Conservation (phyloP, 2,113 vertebrate genomes). For the Pangasianodon gigas region DNA sequence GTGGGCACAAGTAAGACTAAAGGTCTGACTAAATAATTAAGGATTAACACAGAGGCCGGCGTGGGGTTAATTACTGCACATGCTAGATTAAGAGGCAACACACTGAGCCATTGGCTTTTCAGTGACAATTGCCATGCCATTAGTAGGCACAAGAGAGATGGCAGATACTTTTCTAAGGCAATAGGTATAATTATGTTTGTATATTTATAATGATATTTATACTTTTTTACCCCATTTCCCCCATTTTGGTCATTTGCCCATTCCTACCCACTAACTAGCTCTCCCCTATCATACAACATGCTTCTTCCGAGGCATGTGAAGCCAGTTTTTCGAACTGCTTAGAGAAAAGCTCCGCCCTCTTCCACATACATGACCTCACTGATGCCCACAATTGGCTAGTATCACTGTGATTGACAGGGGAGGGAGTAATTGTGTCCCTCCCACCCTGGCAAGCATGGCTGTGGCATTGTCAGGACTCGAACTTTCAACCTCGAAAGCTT, state of each 20-base stretch:
- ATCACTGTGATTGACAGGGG: background rate
- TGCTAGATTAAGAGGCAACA: background rate
- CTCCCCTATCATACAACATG: background rate
- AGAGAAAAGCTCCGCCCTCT: background rate
- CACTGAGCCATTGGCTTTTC: background rate
- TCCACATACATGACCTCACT: background rate
- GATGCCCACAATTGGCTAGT: background rate
- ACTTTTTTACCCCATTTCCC: background rate
- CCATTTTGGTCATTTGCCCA: background rate
- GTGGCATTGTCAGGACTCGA: background rate
- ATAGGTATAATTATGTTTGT: background rate
- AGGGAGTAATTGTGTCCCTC: background rate
- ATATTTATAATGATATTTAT: background rate
- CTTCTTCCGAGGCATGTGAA: background rate
- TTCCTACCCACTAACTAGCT: background rate
- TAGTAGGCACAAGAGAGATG: background rate
- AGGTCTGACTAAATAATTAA: slow-evolving; percentile 47
- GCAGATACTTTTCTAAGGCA: background rate
- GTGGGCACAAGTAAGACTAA: slow-evolving; percentile 18
- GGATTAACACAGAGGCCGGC: background rate
- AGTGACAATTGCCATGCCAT: background rate
- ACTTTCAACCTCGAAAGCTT: background rate
- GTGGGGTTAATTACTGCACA: slow-evolving; percentile 25
- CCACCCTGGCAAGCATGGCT: background rate
- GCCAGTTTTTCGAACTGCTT: background rate